These are phyloP conservation scores for Caenorhabditis wallacei DNA, from an alignment of 2,888 invertebrate species.

Conservation along the genomic window DNA sequence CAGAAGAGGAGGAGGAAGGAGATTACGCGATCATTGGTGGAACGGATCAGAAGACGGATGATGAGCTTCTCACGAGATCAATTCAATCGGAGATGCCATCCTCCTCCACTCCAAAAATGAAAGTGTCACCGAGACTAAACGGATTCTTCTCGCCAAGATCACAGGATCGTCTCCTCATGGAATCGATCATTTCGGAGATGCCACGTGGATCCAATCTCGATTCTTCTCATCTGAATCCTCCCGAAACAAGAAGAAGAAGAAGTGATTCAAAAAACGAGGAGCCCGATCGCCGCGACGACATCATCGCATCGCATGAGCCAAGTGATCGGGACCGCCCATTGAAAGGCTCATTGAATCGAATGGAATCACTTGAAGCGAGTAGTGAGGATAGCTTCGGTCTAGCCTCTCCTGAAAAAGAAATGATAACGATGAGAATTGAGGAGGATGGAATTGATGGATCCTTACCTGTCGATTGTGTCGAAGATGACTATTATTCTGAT, in stretches of 20 bases:
- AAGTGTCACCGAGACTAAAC: slow-evolving; percentile 48
- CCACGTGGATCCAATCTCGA: slow-evolving; percentile 13
- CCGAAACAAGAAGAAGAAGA: neutral
- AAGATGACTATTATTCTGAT: slow-evolving; percentile 52
- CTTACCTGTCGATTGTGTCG: slow-evolving; percentile 58
- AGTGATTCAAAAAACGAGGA: slow-evolving; percentile 70
- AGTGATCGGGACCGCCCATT: slow-evolving; percentile 37
- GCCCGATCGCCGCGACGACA: slow-evolving; percentile 67
- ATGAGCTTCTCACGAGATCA: slow-evolving; percentile 64
- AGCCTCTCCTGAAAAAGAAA: no score
- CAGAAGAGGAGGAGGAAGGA: slow-evolving; percentile 58
- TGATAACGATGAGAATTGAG: slow-evolving; percentile 35
- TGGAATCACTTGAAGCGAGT: slow-evolving; percentile 52
- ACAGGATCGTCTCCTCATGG: slow-evolving; percentile 57
- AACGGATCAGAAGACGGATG: slow-evolving; percentile 36
- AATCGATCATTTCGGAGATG: slow-evolving; percentile 63
- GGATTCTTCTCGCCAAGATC: slow-evolving; percentile 58
- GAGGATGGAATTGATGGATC: slow-evolving; percentile 44
- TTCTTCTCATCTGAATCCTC: slow-evolving; percentile 26
- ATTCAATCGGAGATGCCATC: slow-evolving; percentile 68
- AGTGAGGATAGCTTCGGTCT: slow-evolving; percentile 61
- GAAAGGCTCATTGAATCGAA: slow-evolving; percentile 50
- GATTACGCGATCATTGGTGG: slow-evolving; percentile 58
- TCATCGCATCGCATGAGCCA: slow-evolving; percentile 61
- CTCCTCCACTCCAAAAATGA: slow-evolving; percentile 43